Evolutionary conservation across 2,113 vertebrate species (phyloP).

Genomic region (Xenopus borealis): DNA sequence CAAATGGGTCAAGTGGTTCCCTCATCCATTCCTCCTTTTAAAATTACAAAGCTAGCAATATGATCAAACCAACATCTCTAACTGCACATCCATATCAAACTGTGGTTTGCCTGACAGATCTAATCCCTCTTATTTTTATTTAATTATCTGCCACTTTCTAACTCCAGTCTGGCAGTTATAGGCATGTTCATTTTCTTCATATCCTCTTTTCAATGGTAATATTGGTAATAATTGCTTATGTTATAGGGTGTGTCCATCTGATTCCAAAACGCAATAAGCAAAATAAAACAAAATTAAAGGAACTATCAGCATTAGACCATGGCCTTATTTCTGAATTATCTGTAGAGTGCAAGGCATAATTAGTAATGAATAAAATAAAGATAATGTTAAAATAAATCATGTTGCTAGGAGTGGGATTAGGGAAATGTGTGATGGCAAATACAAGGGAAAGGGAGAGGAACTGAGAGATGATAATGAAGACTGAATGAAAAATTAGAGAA

Average conservation of each 20-base stretch:
- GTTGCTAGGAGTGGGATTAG: too few species aligned
- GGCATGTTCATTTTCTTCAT: conserved; percentile 63
- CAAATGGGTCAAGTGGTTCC: conserved; percentile 25
- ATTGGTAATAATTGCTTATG: conserved; percentile 59
- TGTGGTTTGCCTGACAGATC: conserved; percentile 55
- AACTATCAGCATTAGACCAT: too few species aligned
- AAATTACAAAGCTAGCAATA: conserved; percentile 1
- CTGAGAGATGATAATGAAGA: too few species aligned
- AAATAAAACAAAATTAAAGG: conserved; percentile 56
- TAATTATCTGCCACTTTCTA: conserved; percentile 66
- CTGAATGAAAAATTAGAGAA: too few species aligned
- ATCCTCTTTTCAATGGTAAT: conserved; percentile 58
- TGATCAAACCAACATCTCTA: conserved; percentile 28
- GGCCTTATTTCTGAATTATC: too few species aligned
- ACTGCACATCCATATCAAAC: conserved; percentile 58
- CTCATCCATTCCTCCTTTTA: conserved; percentile 45
- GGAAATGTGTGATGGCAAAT: too few species aligned
- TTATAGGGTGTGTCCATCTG: conserved; percentile 64
- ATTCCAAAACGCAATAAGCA: conserved; percentile 68
- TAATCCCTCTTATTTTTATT: conserved; percentile 57
- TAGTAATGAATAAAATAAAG: too few species aligned
- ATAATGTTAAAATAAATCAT: too few species aligned
- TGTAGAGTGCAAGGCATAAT: too few species aligned
- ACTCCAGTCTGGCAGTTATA: conserved; percentile 54
- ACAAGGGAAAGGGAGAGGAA: too few species aligned